Evolutionary conservation across 2,797 vertebrate species (phyloP), one percentile per base, ranked within the genome.

Genomic region (Chelonia mydas): DNA sequence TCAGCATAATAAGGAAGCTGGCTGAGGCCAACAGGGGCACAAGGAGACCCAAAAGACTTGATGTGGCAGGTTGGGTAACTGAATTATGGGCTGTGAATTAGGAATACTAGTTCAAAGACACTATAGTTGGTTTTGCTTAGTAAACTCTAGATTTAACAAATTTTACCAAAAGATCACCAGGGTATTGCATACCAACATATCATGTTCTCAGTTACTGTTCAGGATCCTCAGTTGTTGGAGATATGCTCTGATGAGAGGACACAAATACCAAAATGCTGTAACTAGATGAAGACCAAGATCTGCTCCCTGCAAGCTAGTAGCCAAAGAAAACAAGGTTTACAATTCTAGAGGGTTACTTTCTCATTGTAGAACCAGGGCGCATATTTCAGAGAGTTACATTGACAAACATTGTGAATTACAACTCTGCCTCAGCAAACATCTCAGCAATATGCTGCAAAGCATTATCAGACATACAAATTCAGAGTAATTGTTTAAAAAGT

Each of bases 151-250:
- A n/a, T 72, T 92, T 72, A 93, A 77, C 9, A 0, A 0, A 37
- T 25, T 83, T 83, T 84, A 55, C 83, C 88, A 50, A 33, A 83
- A 92, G 90, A 61, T 41, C 53, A 79, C n/a, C 47, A 4, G 79
- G 92, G 84, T 76, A 57, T 83, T 68, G 78, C 80, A 92, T 74
- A 17, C 33, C 72, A 90, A 88, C 3, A 13, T 17, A 47, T 61
- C 55, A 84, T 55, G 92, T 68, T 83, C 90, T 93, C 16, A 84
- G 80, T 59, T 94, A 91, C 51, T 50, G 54, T 85, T 8, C 57
- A 68, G 7, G 37, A 50, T n/a, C 28, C 77, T 81, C 85, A 51
- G n/a, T 83, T 93, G 83, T 57, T 78, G 95, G 82, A 85, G 96
- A 94, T 85, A 88, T 7, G 49, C 9, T 87, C 80, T 16, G 45